Evolutionary conservation across 1,140 invertebrate genomes (phyloP).

Genomic region (Lutraria rhynchaena): DNA sequence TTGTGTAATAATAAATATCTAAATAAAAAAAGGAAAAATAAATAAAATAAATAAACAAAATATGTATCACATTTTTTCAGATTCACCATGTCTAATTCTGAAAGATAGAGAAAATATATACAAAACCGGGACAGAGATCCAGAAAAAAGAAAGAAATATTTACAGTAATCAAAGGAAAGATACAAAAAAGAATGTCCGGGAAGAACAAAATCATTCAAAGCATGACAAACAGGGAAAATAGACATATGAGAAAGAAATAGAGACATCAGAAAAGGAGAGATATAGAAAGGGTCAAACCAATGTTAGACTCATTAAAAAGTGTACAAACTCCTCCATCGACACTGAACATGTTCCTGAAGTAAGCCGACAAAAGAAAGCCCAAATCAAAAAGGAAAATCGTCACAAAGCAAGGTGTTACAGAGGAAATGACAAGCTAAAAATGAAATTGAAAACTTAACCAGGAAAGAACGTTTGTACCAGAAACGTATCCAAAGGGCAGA

Average conservation of each 20-base stretch:
- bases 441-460: neutral
- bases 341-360: neutral
- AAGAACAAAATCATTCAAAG: conserved; percentile 6
- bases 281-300: neutral
- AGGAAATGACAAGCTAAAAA: neutral
- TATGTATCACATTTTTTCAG: too few relatives aligned
- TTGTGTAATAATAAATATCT: too few relatives aligned
- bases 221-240: conserved; percentile 11
- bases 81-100: neutral
- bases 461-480: conserved; percentile 23
- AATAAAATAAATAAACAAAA: too few relatives aligned
- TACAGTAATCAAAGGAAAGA: conserved; percentile 15
- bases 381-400: conserved; percentile 8
- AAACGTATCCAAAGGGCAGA: neutral
- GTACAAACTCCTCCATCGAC: conserved; percentile 17
- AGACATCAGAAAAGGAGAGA: conserved; percentile 21
- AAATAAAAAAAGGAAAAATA: too few relatives aligned
- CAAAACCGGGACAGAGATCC: neutral
- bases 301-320: neutral
- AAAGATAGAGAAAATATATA: conserved; percentile 1
- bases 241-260: conserved; percentile 15
- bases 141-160: conserved; percentile 7
- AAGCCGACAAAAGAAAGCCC: conserved; percentile 21
- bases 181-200: conserved; percentile 10
- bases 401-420: too few relatives aligned